Percentiles rank a stretch among this genome's conserved stretches.
Evolutionary conservation across 2,797 vertebrate species (phyloP).

Genomic region (Geotrypetes seraphini): DNA sequence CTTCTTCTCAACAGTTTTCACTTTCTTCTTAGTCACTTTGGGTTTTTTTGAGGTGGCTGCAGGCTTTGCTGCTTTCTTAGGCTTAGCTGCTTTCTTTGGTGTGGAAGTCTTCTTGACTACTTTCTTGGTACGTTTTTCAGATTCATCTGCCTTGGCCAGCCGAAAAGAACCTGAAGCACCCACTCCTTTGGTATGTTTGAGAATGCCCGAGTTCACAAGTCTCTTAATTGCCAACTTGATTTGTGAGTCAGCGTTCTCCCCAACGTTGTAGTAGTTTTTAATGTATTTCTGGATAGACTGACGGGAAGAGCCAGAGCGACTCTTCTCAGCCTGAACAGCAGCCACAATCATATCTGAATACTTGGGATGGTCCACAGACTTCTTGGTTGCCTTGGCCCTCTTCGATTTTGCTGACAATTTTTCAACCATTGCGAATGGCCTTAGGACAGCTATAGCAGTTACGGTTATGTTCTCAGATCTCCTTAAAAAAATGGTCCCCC

Average conservation of each 20-base stretch:
- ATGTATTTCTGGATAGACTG: conserved; percentile 94
- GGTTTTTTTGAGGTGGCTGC: conserved; percentile 63
- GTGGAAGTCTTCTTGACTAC: conserved; percentile 57
- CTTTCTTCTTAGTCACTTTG: conserved; percentile 57
- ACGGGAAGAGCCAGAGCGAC: conserved; percentile 74
- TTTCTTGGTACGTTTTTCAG: conserved; percentile 54
- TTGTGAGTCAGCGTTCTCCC: conserved; percentile 78
- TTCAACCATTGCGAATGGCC: conserved; percentile 60
- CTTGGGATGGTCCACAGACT: conserved; percentile 72
- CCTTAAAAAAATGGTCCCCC: too few species aligned
- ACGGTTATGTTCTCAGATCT: too few species aligned
- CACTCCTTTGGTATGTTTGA: conserved; percentile 82
- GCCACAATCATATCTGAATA: conserved; percentile 90
- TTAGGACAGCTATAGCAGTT: too few species aligned
- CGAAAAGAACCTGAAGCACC: conserved; percentile 89
- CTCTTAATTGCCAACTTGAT: conserved; percentile 79
- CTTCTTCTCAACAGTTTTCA: conserved; percentile 57
- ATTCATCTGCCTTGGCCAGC: conserved; percentile 67
- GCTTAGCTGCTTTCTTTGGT: conserved; percentile 36
- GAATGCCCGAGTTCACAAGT: conserved; percentile 58
- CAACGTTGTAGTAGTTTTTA: conserved; percentile 86
- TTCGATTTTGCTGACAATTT: conserved; percentile 75
- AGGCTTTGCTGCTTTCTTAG: conserved; percentile 58
- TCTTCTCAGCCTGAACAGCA: conserved; percentile 76
- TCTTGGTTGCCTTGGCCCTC: conserved; percentile 60